phyloP scores from a whole-genome alignment of 2,797 vertebrate species.

The Sphenodon punctatus region DNA sequence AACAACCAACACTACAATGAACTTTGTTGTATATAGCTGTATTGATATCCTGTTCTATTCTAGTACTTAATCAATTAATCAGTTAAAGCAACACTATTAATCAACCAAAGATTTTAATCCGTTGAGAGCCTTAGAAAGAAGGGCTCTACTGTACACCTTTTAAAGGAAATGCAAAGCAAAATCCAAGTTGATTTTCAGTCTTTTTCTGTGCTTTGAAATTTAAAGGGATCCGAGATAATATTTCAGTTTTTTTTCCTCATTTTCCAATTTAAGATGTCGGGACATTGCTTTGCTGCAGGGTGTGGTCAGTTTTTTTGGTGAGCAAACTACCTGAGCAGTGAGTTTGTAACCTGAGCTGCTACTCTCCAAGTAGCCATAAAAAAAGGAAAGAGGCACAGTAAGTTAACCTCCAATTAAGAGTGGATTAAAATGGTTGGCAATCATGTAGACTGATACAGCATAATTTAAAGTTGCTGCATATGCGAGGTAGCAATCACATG shows the following conservation, averaged over 20 bases:
- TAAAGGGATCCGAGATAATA: not conserved
- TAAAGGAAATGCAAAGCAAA: not conserved
- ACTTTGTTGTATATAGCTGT: too few relatives aligned
- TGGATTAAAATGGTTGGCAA: constrained; percentile 59
- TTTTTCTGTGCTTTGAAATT: not conserved
- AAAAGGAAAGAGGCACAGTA: constrained; percentile 8
- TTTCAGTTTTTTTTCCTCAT: not conserved
- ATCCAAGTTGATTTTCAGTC: not conserved
- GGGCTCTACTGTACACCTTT: not conserved
- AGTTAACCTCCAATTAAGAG: not conserved
- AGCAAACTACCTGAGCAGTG: not conserved
- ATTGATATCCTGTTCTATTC: too few relatives aligned
- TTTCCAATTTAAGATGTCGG: not conserved
- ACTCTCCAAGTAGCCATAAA: constrained; percentile 2
- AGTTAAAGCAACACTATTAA: too few relatives aligned
- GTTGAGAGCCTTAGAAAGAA: too few relatives aligned
- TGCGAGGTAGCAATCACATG: constrained; percentile 55
- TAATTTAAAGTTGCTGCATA: constrained; percentile 50
- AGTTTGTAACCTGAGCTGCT: constrained; percentile 3
- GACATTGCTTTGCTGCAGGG: not conserved
- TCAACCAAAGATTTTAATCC: too few relatives aligned
- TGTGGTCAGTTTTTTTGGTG: not conserved
- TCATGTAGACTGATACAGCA: constrained; percentile 53
- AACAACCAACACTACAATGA: too few relatives aligned
- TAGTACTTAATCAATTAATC: too few relatives aligned